Evolutionary conservation across 1,140 invertebrate species (phyloP), one percentile per base, ranked within the genome.

Genomic region (Papilio xuthus): DNA sequence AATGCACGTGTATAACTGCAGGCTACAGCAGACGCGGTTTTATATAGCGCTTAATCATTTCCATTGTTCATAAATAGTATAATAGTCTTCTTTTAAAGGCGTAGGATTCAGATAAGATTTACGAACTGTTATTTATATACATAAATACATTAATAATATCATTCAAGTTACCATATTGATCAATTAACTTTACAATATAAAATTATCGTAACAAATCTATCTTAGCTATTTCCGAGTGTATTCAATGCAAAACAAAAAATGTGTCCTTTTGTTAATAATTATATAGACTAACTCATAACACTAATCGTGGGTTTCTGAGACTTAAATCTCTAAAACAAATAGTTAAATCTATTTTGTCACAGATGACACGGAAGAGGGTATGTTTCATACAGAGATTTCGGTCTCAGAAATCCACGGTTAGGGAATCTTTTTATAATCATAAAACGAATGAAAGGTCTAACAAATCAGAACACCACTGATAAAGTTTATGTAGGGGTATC

Each of bases 1-100:
- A 18, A 9, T 71, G 70, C 37, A 71, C 41, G 70, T 71, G 70
- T 37, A 71, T 71, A n/a, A 71, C 70, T 71, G 70, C 41, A 23
- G 37, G 70, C 41, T 20, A 71, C n/a, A 41, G 69, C 69, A 37
- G 37, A 37, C 37, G 41, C 70, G n/a, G 37, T 41, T 26, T 23
- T 71, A 42, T 42, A n/a, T 37, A 37, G 20, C 28, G 37, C 20
- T 23, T 44, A 42, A 71, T 44, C 37, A 71, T 71, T 71, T 12
- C 18, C 70, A 71, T 71, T 71, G 70, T 71, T 44, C 10, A 71
- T 71, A 6, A 71, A 71, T 71, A 6, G 37, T 18, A 42, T 20
- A 42, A 71, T 42, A 44, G 70, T 71, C 70, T 71, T 71, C 70
- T 71, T 41, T 18, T 18, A 44, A 41, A 71, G 41, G 70, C 70